Base-by-base conservation (phyloP, 2,113 vertebrate genomes). In the Phrynosoma platyrhinos region DNA sequence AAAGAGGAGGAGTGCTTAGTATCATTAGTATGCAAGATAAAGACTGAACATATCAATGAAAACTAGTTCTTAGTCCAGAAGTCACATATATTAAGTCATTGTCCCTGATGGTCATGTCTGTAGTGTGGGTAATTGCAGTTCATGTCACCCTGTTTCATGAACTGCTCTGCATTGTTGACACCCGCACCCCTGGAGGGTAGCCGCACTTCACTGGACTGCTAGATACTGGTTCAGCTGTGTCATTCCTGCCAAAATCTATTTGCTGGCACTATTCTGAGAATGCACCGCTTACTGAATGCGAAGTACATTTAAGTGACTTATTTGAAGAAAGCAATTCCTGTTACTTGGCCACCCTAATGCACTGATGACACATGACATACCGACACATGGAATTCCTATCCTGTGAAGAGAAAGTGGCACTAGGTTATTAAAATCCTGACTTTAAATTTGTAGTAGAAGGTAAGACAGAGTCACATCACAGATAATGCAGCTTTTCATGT, bases 11-110 rank as follows among this genome's bases (percentile, higher is more conserved):
- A 9, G 4, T 74, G 62, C 23, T 13, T n/a, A 69, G 10, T 69
- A 30, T 82, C 72, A 58, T 77, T 42, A 78, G 36, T 23, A 62
- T 42, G 47, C 76, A 53, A 82, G 40, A 32, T 27, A 77, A 83
- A 83, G n/a, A 68, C n/a, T 53, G 79, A 82, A 82, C 3, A 84
- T 5, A 18, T 87, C 87, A 86, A 47, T 71, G 18, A 5, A 89
- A 80, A 7, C 32, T 84, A 79, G 69, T 88, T 83, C 36, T 92
- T 87, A 89, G 52, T 53, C 58, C 79, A 88, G 87, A 91, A 91
- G 89, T 84, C 89, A 83, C 36, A 89, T 47, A 74, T 58, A 94
- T 90, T 92, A 93, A 93, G 92, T 91, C 87, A 93, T 80, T 76
- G 7, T 92, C 87, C 83, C 87, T 62, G 77, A 86, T 81, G 90